A percentile compares a stretch with the other conserved stretches of the same genome.
Conservation (phyloP, 2,113 vertebrate species). For the Scartelaos histophorus region DNA sequence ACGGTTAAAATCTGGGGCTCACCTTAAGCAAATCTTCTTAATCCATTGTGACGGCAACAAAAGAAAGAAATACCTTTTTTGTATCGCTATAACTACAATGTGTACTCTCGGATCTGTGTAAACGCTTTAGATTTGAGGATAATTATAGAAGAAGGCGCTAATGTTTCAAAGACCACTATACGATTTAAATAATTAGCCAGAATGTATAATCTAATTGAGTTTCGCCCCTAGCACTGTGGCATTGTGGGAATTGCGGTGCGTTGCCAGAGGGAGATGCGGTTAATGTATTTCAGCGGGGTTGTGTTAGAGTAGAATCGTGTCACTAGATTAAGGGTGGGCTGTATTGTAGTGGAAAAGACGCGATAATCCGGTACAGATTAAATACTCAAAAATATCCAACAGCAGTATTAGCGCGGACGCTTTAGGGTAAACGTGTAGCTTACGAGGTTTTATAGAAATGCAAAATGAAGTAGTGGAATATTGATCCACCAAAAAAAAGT, state of each 20-base stretch:
- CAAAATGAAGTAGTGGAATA: not conserved
- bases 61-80: not conserved
- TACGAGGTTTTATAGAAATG: not conserved
- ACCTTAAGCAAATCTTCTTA: constrained; percentile 9
- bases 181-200: not conserved
- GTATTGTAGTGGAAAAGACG: not conserved
- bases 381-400: not conserved
- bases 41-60: constrained; percentile 8
- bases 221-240: not conserved
- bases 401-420: not conserved
- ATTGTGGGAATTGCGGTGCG: constrained; percentile 2
- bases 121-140: not conserved
- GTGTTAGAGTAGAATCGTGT: not conserved
- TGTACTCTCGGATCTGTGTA: not conserved
- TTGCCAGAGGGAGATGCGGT: not conserved
- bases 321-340: not conserved
- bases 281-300: not conserved
- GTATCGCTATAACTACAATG: not conserved
- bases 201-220: not conserved
- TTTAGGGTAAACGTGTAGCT: not conserved
- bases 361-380: constrained; percentile 6
- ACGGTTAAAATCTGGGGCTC: not conserved
- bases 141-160: not conserved
- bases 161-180: not conserved
- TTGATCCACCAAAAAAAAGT: not conserved